Percentiles rank a stretch among this genome's conserved stretches.
Evolutionary conservation across 2,113 vertebrate species (phyloP).

Genomic region (Camelus bactrianus): DNA sequence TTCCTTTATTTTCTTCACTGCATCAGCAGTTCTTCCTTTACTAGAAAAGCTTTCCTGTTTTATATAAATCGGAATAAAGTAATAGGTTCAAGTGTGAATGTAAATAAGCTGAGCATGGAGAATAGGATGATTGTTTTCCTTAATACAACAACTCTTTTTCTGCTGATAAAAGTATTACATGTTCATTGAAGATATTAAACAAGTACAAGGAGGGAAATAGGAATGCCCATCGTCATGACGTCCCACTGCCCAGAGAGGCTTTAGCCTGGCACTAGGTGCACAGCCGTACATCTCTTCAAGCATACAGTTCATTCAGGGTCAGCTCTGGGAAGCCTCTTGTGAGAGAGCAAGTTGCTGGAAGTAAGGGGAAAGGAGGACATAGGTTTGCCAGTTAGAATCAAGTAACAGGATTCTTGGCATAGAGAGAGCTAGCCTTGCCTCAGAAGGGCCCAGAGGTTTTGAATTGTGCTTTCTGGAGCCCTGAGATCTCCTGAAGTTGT

Average conservation of each 20-base stretch:
- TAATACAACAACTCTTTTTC: neutral
- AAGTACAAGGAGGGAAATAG: neutral
- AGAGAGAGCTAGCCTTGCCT: neutral
- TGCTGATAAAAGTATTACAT: neutral
- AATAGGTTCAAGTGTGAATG: neutral
- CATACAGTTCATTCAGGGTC: neutral
- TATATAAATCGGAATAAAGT: slow-evolving; percentile 35
- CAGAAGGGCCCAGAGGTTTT: neutral
- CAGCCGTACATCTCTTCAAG: neutral
- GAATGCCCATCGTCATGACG: neutral
- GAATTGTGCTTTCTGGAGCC: neutral
- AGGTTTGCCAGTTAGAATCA: neutral
- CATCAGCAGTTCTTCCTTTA: neutral
- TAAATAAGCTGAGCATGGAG: neutral
- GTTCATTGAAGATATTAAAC: neutral
- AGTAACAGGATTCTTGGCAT: neutral
- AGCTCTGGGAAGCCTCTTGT: neutral
- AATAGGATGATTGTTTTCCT: neutral
- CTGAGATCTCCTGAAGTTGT: neutral
- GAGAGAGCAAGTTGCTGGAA: neutral
- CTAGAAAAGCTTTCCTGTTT: slow-evolving; percentile 20
- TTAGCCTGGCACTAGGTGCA: neutral
- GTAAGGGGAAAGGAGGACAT: neutral
- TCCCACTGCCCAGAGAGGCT: neutral
- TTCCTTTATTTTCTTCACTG: neutral